Base-by-base conservation (phyloP, 2,113 vertebrate genomes). In the Gallinago paraguaiae region DNA sequence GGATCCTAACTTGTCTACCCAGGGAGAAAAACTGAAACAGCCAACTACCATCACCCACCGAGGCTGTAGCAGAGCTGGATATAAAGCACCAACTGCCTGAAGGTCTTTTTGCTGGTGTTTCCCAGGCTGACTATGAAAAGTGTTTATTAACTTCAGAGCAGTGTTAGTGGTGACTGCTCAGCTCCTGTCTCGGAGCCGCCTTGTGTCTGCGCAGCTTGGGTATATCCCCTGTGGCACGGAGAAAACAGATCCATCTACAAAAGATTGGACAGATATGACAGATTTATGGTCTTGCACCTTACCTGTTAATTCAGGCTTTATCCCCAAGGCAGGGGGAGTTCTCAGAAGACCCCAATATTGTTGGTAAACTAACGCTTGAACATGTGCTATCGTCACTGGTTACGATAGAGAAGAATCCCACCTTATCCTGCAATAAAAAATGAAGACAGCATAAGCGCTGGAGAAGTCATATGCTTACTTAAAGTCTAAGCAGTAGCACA, bases 101-200 rank as follows among this genome's bases (percentile, higher is more conserved):
- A 92, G 50, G 37, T 74, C 25, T 77, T 90, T 93, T 82, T 83
- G 28, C 46, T 88, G 57, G 13, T 67, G 16, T 72, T 97, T 92
- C 33, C 30, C 60, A 63, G 56, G 54, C 27, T 84, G 51, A 17
- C n/a, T 67, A 10, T 39, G 27, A 61, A 69, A 85, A 72, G 13
- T 5, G 23, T 60, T 90, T 88, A 56, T 71, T 67, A 77, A 51
- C 20, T 74, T 65, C 35, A 33, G 65, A 63, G n/a, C 7, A 4
- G n/a, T 41, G 61, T 24, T 35, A 9, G 17, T 0, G 0, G 35
- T 35, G 76, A 45, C 54, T 74, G 28, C 54, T 80, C 79, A 56
- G 41, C 23, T 60, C 37, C 57, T 82, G 57, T 64, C 43, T 46
- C 3, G 4, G 8, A 64, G 39, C n/a, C 2, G 2, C 8, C 31